Base-by-base conservation (phyloP, 2,888 invertebrate genomes). In the Margaritifera margaritifera region DNA sequence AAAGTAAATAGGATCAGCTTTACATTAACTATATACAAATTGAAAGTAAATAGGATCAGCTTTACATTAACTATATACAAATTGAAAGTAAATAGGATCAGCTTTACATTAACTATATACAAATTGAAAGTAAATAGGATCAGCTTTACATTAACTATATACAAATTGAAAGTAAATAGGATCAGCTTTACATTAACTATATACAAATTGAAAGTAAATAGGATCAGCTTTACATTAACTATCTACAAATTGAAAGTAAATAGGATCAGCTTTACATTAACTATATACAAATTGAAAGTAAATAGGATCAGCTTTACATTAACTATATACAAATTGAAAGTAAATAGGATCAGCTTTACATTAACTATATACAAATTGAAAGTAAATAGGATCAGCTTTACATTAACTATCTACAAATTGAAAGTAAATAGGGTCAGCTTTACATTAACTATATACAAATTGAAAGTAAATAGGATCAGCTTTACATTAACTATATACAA, bases 131-230 rank as follows among this genome's bases (percentile, higher is more conserved):
- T 1, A 42, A 42, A 42, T 11, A 42, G 8, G 11, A 2, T 42
- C 8, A 11, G 2, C 42, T 11, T 42, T 11, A 42, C 11, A 89
- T 94, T 11, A 2, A 42, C 42, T 4, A 2, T 1, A 8, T 3
- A 42, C 11, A 42, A 42, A 42, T 42, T 42, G 1, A 42, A 31
- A 42, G 42, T 11, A 15, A 42, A 31, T 11, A 97, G 90, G 1
- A 94, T 94, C 90, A 96, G 97, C 91, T 96, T 97, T 83, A 97
- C 94, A 89, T 94, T 95, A 19, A 93, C 87, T 80, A 96, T 94
- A 96, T 96, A 90, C 22, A 86, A 68, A 64, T 20, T 69, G 27
- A 52, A 69, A 25, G 19, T n/a, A 6, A 64, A n/a, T n/a, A 97
- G 91, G 1, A 94, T 94, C 90, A 96, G 97, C 91, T 96, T 97